Percentiles rank a stretch among this genome's conserved stretches.
These are phyloP conservation scores for Emmelina monodactyla DNA, from an alignment of 2,888 invertebrate genomes.

Conservation along the genomic window DNA sequence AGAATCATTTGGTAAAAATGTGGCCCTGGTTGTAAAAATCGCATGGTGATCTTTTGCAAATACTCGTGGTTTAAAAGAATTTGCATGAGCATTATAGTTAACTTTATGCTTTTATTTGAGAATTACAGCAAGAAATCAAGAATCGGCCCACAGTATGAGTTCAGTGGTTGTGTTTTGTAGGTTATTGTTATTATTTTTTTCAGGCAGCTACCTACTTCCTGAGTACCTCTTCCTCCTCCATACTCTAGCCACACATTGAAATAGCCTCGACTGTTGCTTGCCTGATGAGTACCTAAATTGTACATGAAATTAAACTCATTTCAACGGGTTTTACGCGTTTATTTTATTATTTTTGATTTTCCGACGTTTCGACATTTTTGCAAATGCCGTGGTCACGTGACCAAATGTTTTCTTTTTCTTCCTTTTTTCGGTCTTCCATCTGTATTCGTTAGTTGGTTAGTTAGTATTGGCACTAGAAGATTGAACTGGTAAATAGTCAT, in stretches of 20 bases:
- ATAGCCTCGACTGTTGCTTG: conserved; percentile 13
- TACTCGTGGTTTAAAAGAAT: conserved; percentile 6
- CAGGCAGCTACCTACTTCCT: conserved; percentile 18
- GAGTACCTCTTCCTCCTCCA: conserved; percentile 19
- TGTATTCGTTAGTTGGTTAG: too few relatives aligned
- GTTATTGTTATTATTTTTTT: conserved; percentile 4
- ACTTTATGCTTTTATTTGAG: conserved; percentile 14
- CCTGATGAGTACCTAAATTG: conserved; percentile 19
- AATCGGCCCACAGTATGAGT: conserved; percentile 18
- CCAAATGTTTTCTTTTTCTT: too few relatives aligned
- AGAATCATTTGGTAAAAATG: conserved; percentile 12
- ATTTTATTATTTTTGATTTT: too few relatives aligned
- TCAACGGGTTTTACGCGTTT: too few relatives aligned
- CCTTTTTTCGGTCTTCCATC: too few relatives aligned
- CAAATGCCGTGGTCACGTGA: too few relatives aligned
- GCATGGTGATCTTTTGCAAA: conserved; percentile 9
- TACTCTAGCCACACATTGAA: conserved; percentile 19
- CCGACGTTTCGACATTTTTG: too few relatives aligned
- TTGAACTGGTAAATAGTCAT: too few relatives aligned
- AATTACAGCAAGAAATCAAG: conserved; percentile 19
- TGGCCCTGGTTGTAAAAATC: conserved; percentile 13
- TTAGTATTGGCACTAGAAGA: too few relatives aligned
- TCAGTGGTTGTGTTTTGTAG: conserved; percentile 10
- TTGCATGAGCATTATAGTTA: conserved; percentile 9
- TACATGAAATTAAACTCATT: too few relatives aligned